Evolutionary conservation across 2,797 vertebrate species (phyloP).

Genomic region (Aselliscus stoliczkanus): DNA sequence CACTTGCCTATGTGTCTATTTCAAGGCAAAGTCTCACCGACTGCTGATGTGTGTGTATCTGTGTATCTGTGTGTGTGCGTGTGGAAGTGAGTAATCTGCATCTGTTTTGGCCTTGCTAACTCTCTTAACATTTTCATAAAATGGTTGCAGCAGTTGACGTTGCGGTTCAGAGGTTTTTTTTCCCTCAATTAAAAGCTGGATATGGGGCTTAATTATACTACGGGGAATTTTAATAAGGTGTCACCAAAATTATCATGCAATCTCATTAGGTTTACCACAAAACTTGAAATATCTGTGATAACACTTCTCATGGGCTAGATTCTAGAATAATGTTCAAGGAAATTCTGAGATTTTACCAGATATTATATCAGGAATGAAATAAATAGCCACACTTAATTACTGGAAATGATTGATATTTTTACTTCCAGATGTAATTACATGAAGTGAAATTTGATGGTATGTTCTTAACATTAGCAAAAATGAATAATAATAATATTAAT

Average conservation of each 20-base stretch:
- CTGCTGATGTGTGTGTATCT: not conserved
- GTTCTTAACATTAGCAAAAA: not conserved
- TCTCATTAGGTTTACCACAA: constrained; percentile 45
- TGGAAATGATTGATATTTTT: constrained; percentile 3
- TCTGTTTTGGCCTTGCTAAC: constrained; percentile 49
- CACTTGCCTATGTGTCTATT: not conserved
- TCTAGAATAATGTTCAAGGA: constrained; percentile 1
- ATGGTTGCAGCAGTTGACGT: constrained; percentile 48
- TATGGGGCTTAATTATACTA: constrained; percentile 37
- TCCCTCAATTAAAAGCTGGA: constrained; percentile 45
- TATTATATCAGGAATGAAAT: not conserved
- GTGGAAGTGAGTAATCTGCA: not conserved
- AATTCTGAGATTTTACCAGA: constrained; percentile 4
- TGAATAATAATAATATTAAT: not conserved
- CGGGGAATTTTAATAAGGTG: constrained; percentile 48
- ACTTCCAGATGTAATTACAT: constrained; percentile 8
- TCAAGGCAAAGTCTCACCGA: not conserved
- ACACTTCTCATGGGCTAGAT: not conserved
- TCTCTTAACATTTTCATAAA: constrained; percentile 57
- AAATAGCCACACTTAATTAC: constrained; percentile 9
- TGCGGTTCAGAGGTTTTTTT: constrained; percentile 29
- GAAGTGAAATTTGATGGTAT: not conserved
- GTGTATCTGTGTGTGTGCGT: not conserved
- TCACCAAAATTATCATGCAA: constrained; percentile 56
- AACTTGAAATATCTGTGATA: constrained; percentile 45